phyloP scores from a whole-genome alignment of 1,140 invertebrate species.

The Gonatopus flavifemur region DNA sequence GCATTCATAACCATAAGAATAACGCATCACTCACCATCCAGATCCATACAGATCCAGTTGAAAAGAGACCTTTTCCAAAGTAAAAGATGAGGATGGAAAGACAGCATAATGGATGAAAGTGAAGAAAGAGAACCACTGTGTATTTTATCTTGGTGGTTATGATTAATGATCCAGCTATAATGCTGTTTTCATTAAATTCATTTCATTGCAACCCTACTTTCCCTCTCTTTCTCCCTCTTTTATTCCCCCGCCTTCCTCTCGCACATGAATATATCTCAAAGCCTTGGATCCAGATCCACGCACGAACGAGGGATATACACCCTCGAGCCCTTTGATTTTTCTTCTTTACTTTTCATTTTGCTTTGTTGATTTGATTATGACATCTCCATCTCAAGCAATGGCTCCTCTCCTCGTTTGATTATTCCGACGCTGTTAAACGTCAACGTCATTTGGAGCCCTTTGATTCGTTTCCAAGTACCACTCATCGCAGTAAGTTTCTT shows the following conservation, averaged over 20 bases:
- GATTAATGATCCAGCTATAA: constrained; percentile 57
- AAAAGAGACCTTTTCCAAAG: constrained; percentile 36
- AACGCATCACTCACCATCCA: constrained; percentile 43
- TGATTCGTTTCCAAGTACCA: too few relatives aligned
- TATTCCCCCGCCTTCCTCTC: constrained; percentile 10
- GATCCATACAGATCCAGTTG: constrained; percentile 42
- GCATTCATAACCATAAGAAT: constrained; percentile 47
- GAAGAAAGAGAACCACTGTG: too few relatives aligned
- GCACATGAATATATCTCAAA: constrained; percentile 26
- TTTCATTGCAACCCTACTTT: constrained; percentile 50
- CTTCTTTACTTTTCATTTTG: constrained; percentile 17
- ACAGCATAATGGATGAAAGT: background rate
- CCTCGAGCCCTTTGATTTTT: constrained; percentile 26
- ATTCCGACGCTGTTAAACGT: constrained; percentile 29
- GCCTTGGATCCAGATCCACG: constrained; percentile 40
- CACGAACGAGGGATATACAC: constrained; percentile 30
- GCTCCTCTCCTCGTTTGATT: constrained; percentile 20
- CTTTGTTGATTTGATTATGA: constrained; percentile 49
- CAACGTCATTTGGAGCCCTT: constrained; percentile 10
- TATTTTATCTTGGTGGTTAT: too few relatives aligned
- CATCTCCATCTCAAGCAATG: constrained; percentile 47
- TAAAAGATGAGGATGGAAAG: constrained; percentile 29
- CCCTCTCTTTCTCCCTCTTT: too few relatives aligned
- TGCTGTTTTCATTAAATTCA: constrained; percentile 60
- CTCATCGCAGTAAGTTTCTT: too few relatives aligned